Evolutionary conservation across 2,888 invertebrate species (phyloP), one percentile per base, ranked within the genome.

Genomic region (Lagria hirta): DNA sequence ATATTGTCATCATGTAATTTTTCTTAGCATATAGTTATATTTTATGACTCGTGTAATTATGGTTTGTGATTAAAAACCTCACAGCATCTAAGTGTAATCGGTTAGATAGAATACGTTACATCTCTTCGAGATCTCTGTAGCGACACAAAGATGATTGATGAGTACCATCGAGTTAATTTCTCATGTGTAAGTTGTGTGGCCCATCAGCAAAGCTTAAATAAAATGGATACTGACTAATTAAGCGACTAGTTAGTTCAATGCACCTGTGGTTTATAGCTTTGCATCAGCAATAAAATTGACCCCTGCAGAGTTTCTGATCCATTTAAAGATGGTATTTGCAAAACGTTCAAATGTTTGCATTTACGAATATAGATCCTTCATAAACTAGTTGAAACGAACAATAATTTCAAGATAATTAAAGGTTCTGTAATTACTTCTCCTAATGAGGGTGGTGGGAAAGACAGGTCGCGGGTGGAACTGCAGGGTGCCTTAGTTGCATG

Each of bases 381-480:
- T 43, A 47, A 47, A 47, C 42, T 34, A 43, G 47, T 47, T 47
- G 43, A 43, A 47, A 32, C 24, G 42, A 44, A 52, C 33, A 48
- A 57, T 55, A 55, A 51, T 51, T 57, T 52, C 29, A 46, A 23
- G 41, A 35, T 54, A 58, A 60, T 57, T 57, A 52, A 43, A 47
- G 48, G 44, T 43, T 50, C 48, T 58, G 61, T 66, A 66, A 68
- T 68, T 66, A 66, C 66, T 66, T 65, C 61, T 62, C 59, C 63
- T 69, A 69, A 69, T 68, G 69, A 69, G 66, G 66, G 69, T 67
- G 66, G 64, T 63, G 65, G 63, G 63, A 66, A 38, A 63, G 61
- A 38, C 38, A 60, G 67, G 64, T 67, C 67, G 62, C 62, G 60
- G 64, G 57, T 57, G 48, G 55, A 26, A 30, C 55, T 48, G 27